These are phyloP conservation scores for Trachurus trachurus DNA, from an alignment of 2,797 vertebrate genomes.

Conservation along the genomic window DNA sequence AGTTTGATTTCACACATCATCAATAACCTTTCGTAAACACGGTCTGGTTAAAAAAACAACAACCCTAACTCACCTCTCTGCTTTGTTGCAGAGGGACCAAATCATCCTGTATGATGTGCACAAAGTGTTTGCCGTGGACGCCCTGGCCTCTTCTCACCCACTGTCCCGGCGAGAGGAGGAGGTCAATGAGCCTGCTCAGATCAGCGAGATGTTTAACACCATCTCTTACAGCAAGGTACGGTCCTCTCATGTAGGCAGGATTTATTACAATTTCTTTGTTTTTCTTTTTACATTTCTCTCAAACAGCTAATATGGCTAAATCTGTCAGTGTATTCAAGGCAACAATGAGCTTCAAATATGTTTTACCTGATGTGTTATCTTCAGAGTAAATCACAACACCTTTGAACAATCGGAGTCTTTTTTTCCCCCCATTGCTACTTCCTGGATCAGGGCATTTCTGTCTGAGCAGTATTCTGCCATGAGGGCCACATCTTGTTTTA, in stretches of 20 bases:
- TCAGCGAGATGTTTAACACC: slow-evolving; percentile 91
- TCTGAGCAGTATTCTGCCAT: background rate
- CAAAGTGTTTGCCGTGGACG: slow-evolving; percentile 88
- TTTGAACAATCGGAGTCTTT: background rate
- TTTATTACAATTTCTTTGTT: background rate
- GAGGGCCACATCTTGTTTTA: slow-evolving; percentile 15
- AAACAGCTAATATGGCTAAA: background rate
- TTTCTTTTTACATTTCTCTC: background rate
- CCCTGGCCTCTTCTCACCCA: slow-evolving; percentile 92
- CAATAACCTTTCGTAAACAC: background rate
- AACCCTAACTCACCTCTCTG: slow-evolving; percentile 11
- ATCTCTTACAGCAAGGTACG: slow-evolving; percentile 96
- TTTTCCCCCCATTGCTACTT: background rate
- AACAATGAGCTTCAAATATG: no score
- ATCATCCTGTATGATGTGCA: slow-evolving; percentile 89
- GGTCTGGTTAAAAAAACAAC: background rate
- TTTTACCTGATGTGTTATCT: no score
- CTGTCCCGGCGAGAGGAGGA: slow-evolving; percentile 88
- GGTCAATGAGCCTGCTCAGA: slow-evolving; percentile 89
- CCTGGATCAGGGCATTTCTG: background rate
- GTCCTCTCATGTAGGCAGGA: slow-evolving; percentile 2
- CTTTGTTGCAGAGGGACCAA: slow-evolving; percentile 88
- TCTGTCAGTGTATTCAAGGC: background rate
- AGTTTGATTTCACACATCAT: background rate
- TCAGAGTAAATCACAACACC: background rate